phyloP scores from a whole-genome alignment of 2,888 invertebrate genomes.

The Leptopilina myrica region DNA sequence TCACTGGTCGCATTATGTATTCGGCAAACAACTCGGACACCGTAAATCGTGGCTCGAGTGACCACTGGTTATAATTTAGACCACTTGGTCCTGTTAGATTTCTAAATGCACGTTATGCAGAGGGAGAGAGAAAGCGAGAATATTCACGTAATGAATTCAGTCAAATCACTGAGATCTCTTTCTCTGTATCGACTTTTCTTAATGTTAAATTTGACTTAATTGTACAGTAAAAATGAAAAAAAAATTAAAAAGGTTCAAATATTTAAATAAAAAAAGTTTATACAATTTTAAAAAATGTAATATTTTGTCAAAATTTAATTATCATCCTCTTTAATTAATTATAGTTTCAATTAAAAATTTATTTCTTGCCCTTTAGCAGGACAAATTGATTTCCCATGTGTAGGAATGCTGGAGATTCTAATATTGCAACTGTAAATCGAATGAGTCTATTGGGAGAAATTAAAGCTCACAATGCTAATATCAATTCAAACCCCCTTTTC shows the following conservation, averaged over 20 bases:
- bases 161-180: constrained; percentile 19
- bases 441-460: constrained; percentile 13
- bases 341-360: constrained; percentile 4
- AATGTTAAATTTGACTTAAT: too few species aligned
- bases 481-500: constrained; percentile 14
- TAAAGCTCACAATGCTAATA: constrained; percentile 25
- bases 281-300: not conserved
- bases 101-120: constrained; percentile 57
- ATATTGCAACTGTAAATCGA: constrained; percentile 18
- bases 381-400: constrained; percentile 28
- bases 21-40: constrained; percentile 66
- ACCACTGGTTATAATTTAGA: constrained; percentile 65
- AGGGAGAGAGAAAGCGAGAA: not conserved
- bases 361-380: not conserved
- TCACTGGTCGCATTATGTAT: constrained; percentile 54
- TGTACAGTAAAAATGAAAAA: too few species aligned
- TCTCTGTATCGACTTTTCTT: not conserved
- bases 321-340: constrained; percentile 4
- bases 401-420: constrained; percentile 4
- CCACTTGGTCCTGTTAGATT: constrained; percentile 48
- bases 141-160: constrained; percentile 57
- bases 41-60: constrained; percentile 66
- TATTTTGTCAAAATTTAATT: not conserved
- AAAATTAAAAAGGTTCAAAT: too few species aligned
- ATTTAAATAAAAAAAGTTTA: too few species aligned